Percentiles rank a stretch among this genome's conserved stretches.
Conservation (phyloP, 2,113 vertebrate species). For the Penelope pileata region DNA sequence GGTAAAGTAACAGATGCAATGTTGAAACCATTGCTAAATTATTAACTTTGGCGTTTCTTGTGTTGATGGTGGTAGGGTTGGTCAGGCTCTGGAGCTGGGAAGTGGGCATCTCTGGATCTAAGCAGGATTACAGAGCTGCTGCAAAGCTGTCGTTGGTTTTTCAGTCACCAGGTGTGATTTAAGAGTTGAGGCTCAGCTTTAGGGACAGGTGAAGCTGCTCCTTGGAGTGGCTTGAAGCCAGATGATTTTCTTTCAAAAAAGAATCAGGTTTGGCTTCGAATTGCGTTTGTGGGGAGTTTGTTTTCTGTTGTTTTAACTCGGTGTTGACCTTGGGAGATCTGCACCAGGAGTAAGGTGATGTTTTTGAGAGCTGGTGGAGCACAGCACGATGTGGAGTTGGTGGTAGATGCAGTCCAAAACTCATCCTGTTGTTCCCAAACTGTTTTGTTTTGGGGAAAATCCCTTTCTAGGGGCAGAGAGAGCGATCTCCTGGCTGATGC, state of each 20-base stretch:
- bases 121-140: background rate
- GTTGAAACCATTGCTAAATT: constrained; percentile 29
- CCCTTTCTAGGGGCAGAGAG: background rate
- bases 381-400: background rate
- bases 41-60: constrained; percentile 22
- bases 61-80: background rate
- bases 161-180: rapidly evolving
- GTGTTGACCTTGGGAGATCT: background rate
- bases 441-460: background rate
- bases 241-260: background rate
- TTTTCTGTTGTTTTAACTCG: background rate
- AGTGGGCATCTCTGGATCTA: background rate
- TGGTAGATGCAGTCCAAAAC: background rate
- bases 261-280: background rate
- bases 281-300: background rate
- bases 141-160: rapidly evolving
- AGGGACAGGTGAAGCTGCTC: background rate
- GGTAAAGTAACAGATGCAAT: background rate
- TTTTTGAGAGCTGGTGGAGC: background rate
- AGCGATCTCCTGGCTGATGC: background rate
- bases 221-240: background rate
- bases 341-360: background rate
- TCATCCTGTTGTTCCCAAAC: background rate
- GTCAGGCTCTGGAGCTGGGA: background rate
- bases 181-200: background rate